Base-by-base conservation (phyloP, 2,113 vertebrate genomes). In the Siphamia tubifer region DNA sequence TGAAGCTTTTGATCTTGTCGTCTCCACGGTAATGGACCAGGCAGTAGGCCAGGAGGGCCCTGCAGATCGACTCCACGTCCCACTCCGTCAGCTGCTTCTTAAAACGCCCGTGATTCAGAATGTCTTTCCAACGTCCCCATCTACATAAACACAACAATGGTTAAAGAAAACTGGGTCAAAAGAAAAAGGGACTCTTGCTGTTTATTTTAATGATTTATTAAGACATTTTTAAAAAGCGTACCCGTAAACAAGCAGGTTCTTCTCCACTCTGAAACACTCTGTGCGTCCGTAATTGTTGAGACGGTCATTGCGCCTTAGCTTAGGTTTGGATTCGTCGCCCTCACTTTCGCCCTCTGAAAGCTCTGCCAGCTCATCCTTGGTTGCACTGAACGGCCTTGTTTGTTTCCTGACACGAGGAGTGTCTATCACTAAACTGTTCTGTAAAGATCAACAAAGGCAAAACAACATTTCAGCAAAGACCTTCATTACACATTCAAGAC, bases 401-500 rank as follows among this genome's bases (percentile, higher is more conserved):
- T 99, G 98, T 48, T 99, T 99, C 61, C 98, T 91, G 42, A 99
- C 96, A 57, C 98, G 95, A 12, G 98, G 98, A 1, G 98, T 99
- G 85, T 99, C 98, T 15, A 99, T 99, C 68, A 99, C 98, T 81
- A 99, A 90, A 85, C 97, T 99, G 84, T 99, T 99, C 98, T 99
- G 93, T 86, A 54, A 40, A 11, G 39, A 48, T 34, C 2, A 34
- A 21, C 10, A 44, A 4, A 34, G 17, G 6, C 8, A 4, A 53
- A 28, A 35, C 4, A 1, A 13, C 2, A 32, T 11, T 42, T 25
- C n/a, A n/a, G n/a, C n/a, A n/a, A n/a, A n/a, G n/a, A n/a, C n/a
- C n/a, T n/a, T n/a, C n/a, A n/a, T n/a, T n/a, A n/a, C n/a, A n/a
- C n/a, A n/a, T n/a, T n/a, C n/a, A n/a, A n/a, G n/a, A n/a, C n/a